Conservation (phyloP, 2,113 vertebrate species). For the Uria aalge region DNA sequence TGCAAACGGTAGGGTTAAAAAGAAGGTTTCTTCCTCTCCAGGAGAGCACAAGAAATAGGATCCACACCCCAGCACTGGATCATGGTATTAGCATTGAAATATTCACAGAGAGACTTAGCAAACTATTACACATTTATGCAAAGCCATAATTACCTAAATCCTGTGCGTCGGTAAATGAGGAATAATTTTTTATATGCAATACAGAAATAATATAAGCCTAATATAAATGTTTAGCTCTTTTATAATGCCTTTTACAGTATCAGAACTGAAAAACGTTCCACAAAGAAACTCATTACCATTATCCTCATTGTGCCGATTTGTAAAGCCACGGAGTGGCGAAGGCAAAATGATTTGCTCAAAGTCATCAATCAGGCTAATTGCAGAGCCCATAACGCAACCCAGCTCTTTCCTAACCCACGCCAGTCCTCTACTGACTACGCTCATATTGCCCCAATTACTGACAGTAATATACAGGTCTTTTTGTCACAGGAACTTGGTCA, state of each 20-base stretch:
- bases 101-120: not conserved
- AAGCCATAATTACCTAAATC: conserved; percentile 21
- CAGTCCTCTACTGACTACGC: not conserved
- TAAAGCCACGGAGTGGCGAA: not conserved
- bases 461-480: not conserved
- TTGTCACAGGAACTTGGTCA: conserved; percentile 7
- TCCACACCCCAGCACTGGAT: not conserved
- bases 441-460: not conserved
- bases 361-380: conserved; percentile 36
- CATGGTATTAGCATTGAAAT: not conserved
- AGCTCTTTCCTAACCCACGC: not conserved
- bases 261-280: not conserved
- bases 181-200: not conserved
- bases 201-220: not conserved
- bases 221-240: conserved; percentile 22
- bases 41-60: not conserved
- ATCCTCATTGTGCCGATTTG: not conserved
- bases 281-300: not conserved
- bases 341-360: not conserved
- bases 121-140: conserved; percentile 26
- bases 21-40: not conserved
- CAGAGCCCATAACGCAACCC: not conserved
- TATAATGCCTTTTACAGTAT: not conserved
- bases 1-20: not conserved
- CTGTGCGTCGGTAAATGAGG: not conserved